Base-by-base conservation (phyloP, 2,888 invertebrate species). In the Erebia epiphron region DNA sequence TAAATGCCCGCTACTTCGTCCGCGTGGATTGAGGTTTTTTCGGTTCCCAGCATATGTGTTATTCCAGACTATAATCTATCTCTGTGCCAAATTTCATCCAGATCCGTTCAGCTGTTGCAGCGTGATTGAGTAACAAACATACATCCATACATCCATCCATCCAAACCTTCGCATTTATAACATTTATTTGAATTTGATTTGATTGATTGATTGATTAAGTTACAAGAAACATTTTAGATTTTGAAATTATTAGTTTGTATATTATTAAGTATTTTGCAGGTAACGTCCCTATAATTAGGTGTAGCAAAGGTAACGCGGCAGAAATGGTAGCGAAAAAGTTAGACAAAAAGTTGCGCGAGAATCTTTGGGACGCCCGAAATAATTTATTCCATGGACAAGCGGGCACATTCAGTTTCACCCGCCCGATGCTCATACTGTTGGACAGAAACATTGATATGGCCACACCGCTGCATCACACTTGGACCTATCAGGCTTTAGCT, bases 401-500 rank as follows among this genome's bases (percentile, higher is more conserved):
- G 0, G 96, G 97, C 0, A 94, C 95, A 68, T 96, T 95, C 81
- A 97, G 98, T 87, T 99, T 99, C 86, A 98, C 99, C 81, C 94
- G 99, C 63, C 99, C 99, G 0, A 94, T 99, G 80, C 92, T 99
- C 49, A 96, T 99, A 76, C 92, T 99, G 73, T 92, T 99, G 69
- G 99, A 99, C 88, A 95, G 99, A 73, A 98, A 98, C 88, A 95
- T 99, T 76, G 99, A 99, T 87, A 96, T 99, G 95, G 99, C 99
- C 1, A 99, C 99, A 57, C 99, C 99, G 35, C 92, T 99, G 73
- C 99, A 99, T 94, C 99, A 99, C 88, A 99, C 99, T 0, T 99
- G 99, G 99, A 99, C 99, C 0, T 99, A 99, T 88, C 99, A 99
- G 90, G 99, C 99, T 1, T 91, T 99, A 68, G 97, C 98, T 35